Base-by-base conservation (phyloP, 2,888 invertebrate genomes). In the Anthrax anthrax region DNA sequence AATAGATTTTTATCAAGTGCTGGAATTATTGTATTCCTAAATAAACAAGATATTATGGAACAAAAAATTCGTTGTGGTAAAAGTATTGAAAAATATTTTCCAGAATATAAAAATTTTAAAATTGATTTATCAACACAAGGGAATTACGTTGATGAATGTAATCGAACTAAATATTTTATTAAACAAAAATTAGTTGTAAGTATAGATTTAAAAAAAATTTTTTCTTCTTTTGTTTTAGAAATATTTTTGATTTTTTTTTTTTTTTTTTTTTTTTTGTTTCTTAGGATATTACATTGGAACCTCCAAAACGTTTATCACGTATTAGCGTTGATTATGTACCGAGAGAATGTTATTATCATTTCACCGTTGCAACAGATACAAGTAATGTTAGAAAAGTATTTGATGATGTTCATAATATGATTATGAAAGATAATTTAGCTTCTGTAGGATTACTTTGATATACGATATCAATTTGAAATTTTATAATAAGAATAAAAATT, bases 1-100 rank as follows among this genome's bases (percentile, higher is more conserved):
- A 86, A 67, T 56, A 59, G 67, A 52, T 88, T 83, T 59, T 72
- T 88, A 0, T 67, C 80, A 48, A 76, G 79, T 52, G 80, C 85
- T 0, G 86, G 85, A 3, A 69, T 87, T 37, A 84, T 88, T 42
- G 76, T 88, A 10, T 88, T 88, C 64, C 71, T 88, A 36, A 88
- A 88, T 64, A 88, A 88, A 61, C 84, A 85, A 59, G 87, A 88
- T 60, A 67, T 84, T 3, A 69, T 88, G 44, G 74, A 80, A 54
- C 72, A 73, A 42, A 88, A 88, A 65, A 73, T 87, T 42, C 65
- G 74, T n/a, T 72, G 74, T 43, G 84, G 83, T 16, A 72, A 73
- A 51, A 71, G 70, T 46, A 73, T 85, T 44, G 76, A 70, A 1
- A 69, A 74, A 1, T 77, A 80, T 63, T 84, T 84, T 66, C 80